Percentiles rank a stretch among this genome's conserved stretches.
These are phyloP conservation scores for Eulemur rufifrons DNA, from an alignment of 2,113 vertebrate genomes.

Conservation along the genomic window DNA sequence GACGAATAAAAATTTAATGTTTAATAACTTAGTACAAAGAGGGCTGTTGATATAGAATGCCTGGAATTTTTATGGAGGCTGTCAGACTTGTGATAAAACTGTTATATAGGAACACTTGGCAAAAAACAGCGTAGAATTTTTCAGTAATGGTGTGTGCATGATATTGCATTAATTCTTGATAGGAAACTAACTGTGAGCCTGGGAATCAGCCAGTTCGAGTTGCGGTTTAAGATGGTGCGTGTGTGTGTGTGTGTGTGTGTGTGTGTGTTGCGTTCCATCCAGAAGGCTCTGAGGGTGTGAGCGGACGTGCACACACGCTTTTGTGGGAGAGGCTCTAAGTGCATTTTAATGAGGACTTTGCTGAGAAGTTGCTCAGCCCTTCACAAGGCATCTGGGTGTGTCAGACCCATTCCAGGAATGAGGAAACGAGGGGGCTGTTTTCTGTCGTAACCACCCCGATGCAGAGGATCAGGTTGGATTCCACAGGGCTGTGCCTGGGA, in stretches of 20 bases:
- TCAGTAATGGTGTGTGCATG: slow-evolving; percentile 91
- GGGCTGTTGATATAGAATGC: slow-evolving; percentile 92
- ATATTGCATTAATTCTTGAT: slow-evolving; percentile 92
- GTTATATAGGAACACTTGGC: slow-evolving; percentile 93
- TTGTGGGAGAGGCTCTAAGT: slow-evolving; percentile 76
- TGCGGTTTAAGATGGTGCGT: slow-evolving; percentile 78
- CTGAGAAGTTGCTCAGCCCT: slow-evolving; percentile 61
- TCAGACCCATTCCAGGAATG: slow-evolving; percentile 67
- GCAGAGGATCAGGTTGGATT: not conserved
- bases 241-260: not conserved
- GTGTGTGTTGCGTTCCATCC: not conserved
- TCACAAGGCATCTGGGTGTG: slow-evolving; percentile 54
- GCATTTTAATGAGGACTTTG: slow-evolving; percentile 80
- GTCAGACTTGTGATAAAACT: slow-evolving; percentile 94
- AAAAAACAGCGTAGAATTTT: slow-evolving; percentile 92
- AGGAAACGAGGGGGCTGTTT: slow-evolving; percentile 27
- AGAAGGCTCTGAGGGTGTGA: not conserved
- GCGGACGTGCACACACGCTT: not conserved
- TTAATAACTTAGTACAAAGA: slow-evolving; percentile 96
- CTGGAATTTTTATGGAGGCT: slow-evolving; percentile 93
- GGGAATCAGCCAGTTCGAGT: slow-evolving; percentile 87
- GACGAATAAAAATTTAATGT: slow-evolving; percentile 95
- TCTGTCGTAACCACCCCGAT: slow-evolving; percentile 17
- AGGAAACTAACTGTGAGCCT: slow-evolving; percentile 88
- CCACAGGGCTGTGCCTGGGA: not conserved